Evolutionary conservation across 2,888 invertebrate genomes (phyloP).

Genomic region (Cactoblastis cactorum): DNA sequence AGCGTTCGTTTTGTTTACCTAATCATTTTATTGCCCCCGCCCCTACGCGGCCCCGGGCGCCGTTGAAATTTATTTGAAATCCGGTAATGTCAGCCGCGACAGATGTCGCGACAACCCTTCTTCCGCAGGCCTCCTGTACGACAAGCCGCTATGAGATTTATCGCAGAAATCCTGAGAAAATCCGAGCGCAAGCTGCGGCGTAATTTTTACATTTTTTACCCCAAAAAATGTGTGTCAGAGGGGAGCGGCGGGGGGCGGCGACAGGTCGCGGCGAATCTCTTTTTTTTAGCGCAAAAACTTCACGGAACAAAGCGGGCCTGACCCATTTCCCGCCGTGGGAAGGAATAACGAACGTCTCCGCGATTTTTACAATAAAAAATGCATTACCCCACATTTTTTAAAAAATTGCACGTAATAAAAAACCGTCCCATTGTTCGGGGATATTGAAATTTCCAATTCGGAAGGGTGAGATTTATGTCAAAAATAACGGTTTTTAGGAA

Average conservation of each 20-base stretch:
- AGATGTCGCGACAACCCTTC: constrained; percentile 53
- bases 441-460: constrained; percentile 66
- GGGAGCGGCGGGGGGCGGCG: constrained; percentile 49
- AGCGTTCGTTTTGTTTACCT: constrained; percentile 69
- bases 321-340: constrained; percentile 79
- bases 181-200: constrained; percentile 68
- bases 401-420: constrained; percentile 55
- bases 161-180: constrained; percentile 64
- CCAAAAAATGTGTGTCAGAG: constrained; percentile 73
- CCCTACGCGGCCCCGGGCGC: constrained; percentile 26
- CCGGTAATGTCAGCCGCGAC: constrained; percentile 47
- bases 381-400: constrained; percentile 78
- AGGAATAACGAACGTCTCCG: constrained; percentile 71
- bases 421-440: constrained; percentile 65
- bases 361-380: constrained; percentile 69
- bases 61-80: constrained; percentile 47
- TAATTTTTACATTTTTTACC: constrained; percentile 71
- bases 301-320: constrained; percentile 65
- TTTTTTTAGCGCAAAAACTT: constrained; percentile 73
- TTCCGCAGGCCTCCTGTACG: constrained; percentile 48
- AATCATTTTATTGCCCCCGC: constrained; percentile 64
- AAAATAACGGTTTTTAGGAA: constrained; percentile 76
- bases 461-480: constrained; percentile 76
- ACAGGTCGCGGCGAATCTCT: constrained; percentile 63
- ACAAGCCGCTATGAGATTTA: constrained; percentile 62